Percentiles rank a stretch among this genome's conserved stretches.
phyloP scores from a whole-genome alignment of 2,888 invertebrate genomes.

The Cephus runcator region DNA sequence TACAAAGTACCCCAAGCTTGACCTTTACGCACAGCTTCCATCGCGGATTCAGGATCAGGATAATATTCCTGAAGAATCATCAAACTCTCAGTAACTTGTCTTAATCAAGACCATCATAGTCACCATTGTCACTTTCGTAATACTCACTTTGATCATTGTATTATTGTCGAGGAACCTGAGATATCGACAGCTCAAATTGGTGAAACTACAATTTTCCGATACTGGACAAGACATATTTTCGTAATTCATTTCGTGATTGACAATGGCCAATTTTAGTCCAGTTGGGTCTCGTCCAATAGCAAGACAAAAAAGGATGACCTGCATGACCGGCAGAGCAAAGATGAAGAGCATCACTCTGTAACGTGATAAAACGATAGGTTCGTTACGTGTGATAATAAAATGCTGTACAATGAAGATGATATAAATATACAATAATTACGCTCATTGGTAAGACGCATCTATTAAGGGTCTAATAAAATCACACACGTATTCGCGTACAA shows the following conservation, averaged over 20 bases:
- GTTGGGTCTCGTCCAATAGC: conserved; percentile 91
- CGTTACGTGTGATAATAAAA: too few species aligned
- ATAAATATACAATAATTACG: too few species aligned
- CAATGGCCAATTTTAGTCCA: conserved; percentile 82
- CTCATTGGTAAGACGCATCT: too few species aligned
- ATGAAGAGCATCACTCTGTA: conserved; percentile 87
- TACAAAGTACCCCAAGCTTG: conserved; percentile 90
- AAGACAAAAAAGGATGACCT: conserved; percentile 92
- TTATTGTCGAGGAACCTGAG: conserved; percentile 78
- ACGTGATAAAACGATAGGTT: neutral
- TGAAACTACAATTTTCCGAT: conserved; percentile 75
- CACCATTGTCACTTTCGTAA: neutral
- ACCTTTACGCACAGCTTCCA: conserved; percentile 79
- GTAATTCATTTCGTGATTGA: conserved; percentile 75
- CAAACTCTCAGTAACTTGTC: neutral
- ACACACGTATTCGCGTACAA: too few species aligned
- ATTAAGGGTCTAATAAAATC: too few species aligned
- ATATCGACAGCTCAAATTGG: conserved; percentile 83
- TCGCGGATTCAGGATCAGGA: conserved; percentile 74
- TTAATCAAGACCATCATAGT: too few species aligned
- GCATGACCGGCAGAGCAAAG: conserved; percentile 93
- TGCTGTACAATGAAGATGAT: too few species aligned
- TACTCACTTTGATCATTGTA: conserved; percentile 74
- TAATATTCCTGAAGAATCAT: conserved; percentile 69
- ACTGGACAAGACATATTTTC: conserved; percentile 66